Evolutionary conservation across 2,888 invertebrate genomes (phyloP), one percentile per base, ranked within the genome.

Genomic region (Ferdinandea cuprea): DNA sequence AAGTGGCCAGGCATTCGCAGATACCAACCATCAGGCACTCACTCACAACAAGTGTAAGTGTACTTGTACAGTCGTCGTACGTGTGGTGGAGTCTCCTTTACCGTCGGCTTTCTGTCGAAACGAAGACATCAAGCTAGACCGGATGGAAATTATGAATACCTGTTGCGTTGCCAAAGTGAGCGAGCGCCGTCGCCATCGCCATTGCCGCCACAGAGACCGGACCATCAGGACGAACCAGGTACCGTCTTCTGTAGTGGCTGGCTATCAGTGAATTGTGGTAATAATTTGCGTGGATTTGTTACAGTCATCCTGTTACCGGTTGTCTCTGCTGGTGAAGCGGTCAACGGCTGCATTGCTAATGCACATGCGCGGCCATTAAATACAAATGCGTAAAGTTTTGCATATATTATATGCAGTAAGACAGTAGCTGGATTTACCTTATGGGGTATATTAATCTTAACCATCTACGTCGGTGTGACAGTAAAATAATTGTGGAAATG

Each of bases 121-220:
- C 71, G 76, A 76, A 76, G 80, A 81, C 71, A 81, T 81, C 71
- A 65, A 71, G 65, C 71, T 76, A 81, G 81, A 81, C 76, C 81
- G 81, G 81, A 81, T 81, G 81, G 76, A 76, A 81, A 71, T 81
- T 76, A 81, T 76, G 76, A 81, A 81, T 58, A 81, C 74, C 52
- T 81, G 71, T 71, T 76, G 68, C 8, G 71, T 71, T 76, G 68
- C 8, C 21, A 8, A 19, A 1, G 30, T 42, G n/a, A n/a, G 25
- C 11, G 61, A 63, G 46, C 44, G 61, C 28, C 5, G 54, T 28
- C 28, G 11, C 21, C 59, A 58, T 30, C 44, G 58, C 50, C 50
- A n/a, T n/a, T n/a, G 50, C 40, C 44, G 28, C 56, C 6, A 54
- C 46, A 9, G 25, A 52, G 15, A 74, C 68, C 74, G 58, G 69